A percentile compares a stretch with the other conserved stretches of the same genome.
These are phyloP conservation scores for Dipodomys merriami DNA, from an alignment of 2,113 vertebrate species.

Conservation along the genomic window DNA sequence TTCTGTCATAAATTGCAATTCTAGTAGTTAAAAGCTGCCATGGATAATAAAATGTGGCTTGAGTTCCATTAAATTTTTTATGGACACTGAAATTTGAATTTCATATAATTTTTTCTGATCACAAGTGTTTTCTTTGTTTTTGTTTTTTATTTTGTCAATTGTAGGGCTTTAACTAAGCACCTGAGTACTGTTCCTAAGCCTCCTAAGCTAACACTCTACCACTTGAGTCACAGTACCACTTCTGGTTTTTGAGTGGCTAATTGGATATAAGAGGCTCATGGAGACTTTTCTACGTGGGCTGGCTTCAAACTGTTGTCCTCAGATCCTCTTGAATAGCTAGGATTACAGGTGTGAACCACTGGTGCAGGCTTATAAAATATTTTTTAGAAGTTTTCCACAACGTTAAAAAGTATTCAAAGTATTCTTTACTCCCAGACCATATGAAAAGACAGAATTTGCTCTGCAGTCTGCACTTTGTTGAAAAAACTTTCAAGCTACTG, in stretches of 20 bases:
- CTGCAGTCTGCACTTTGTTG: background rate
- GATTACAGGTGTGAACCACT: no score
- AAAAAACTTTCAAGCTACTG: background rate
- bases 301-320: no score
- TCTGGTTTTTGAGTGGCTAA: no score
- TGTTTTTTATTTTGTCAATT: no score
- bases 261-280: no score
- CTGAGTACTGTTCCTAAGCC: no score
- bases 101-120: conserved; percentile 44
- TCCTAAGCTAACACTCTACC: no score
- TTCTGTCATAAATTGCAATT: conserved; percentile 11
- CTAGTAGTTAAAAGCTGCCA: background rate
- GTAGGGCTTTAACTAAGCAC: no score
- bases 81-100: conserved; percentile 42
- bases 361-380: background rate
- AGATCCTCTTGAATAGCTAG: no score
- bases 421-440: background rate
- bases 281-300: no score
- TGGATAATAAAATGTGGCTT: background rate
- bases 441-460: conserved; percentile 21
- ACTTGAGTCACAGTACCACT: no score
- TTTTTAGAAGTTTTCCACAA: background rate
- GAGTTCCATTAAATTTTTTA: conserved; percentile 25
- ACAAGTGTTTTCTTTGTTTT: no score
- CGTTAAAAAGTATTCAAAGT: background rate